These are phyloP conservation scores for Agrochola litura DNA, from an alignment of 2,888 invertebrate genomes.

Conservation along the genomic window DNA sequence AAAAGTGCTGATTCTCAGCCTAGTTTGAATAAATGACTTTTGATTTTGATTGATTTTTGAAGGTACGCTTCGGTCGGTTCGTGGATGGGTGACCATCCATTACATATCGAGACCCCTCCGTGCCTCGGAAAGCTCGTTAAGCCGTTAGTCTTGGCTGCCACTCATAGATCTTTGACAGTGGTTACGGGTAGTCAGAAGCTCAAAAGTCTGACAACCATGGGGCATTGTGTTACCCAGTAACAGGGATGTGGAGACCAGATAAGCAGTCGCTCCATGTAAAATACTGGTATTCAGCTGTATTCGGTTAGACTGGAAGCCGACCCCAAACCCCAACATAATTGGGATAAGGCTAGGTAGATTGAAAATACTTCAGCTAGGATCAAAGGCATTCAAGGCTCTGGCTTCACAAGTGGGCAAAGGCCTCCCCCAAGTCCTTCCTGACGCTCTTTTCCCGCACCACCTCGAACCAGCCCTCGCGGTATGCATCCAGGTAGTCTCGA, in stretches of 20 bases:
- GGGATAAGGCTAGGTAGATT: background rate
- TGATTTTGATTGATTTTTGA: no score
- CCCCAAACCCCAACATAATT: background rate
- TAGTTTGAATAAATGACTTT: no score
- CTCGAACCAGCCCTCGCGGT: no score
- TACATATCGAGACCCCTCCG: no score
- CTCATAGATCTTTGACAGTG: background rate
- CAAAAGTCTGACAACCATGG: background rate
- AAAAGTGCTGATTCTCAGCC: no score
- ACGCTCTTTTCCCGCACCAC: no score
- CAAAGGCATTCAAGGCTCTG: background rate
- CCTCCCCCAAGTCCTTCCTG: no score
- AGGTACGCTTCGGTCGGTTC: background rate
- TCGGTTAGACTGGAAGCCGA: no score
- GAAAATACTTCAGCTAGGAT: background rate
- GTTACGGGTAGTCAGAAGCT: no score
- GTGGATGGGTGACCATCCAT: background rate
- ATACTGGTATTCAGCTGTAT: no score
- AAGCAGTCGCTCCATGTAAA: no score
- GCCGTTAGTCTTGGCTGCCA: background rate
- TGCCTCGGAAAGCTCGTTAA: background rate
- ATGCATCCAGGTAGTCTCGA: no score
- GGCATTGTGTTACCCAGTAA: background rate
- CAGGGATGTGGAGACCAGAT: background rate
- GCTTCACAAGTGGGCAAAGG: background rate